Evolutionary conservation across 2,113 vertebrate species (phyloP).

Genomic region (Sinocyclocheilus rhinocerous): DNA sequence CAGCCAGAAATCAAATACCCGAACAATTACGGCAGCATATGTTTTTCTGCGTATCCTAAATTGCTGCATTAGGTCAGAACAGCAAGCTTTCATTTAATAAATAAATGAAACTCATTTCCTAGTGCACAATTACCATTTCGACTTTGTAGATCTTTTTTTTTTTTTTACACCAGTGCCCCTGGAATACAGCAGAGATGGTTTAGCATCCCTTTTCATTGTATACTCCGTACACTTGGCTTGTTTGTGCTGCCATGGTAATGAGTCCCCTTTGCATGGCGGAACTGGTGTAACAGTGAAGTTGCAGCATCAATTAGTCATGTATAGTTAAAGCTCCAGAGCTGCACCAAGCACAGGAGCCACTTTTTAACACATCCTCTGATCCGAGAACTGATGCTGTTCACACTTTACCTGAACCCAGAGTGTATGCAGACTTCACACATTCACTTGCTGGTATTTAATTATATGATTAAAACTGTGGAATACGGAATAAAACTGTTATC

Average conservation of each 20-base stretch:
- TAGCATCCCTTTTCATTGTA: constrained; percentile 82
- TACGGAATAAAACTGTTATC: background rate
- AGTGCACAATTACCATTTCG: constrained; percentile 85
- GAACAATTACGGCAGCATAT: constrained; percentile 69
- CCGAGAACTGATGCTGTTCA: constrained; percentile 8
- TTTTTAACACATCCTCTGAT: constrained; percentile 25
- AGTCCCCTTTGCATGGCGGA: constrained; percentile 83
- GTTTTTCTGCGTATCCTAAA: constrained; percentile 65
- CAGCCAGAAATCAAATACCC: constrained; percentile 53
- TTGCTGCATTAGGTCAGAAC: constrained; percentile 81
- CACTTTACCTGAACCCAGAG: background rate
- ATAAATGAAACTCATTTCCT: constrained; percentile 86
- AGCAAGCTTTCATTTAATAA: constrained; percentile 90
- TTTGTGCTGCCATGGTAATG: constrained; percentile 81
- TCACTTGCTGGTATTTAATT: constrained; percentile 16
- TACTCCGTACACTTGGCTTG: constrained; percentile 80
- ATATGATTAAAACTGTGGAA: constrained; percentile 1
- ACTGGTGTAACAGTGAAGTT: constrained; percentile 74
- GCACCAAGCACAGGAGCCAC: constrained; percentile 14
- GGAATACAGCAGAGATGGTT: constrained; percentile 77
- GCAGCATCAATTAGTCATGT: constrained; percentile 64
- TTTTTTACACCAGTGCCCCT: constrained; percentile 79
- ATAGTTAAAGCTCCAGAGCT: constrained; percentile 56
- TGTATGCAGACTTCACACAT: background rate
- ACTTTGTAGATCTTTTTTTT: constrained; percentile 65